Evolutionary conservation across 2,888 invertebrate species (phyloP), one percentile per base, ranked within the genome.

Genomic region (Campoplex capitator): DNA sequence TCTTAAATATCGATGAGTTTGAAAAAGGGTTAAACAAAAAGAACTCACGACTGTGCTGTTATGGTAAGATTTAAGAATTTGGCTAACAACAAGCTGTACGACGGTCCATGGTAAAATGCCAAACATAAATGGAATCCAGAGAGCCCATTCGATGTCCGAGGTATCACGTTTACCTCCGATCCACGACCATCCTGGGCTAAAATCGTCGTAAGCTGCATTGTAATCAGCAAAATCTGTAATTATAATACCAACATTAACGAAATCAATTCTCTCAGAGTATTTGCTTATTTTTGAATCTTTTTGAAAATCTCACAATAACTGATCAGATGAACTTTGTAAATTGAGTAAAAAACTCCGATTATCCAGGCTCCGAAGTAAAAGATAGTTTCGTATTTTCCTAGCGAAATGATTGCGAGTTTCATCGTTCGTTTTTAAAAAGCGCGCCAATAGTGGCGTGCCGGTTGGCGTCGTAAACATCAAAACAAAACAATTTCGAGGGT

Each of bases 131-230:
- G 95, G 95, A 90, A 96, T 95, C 95, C 96, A 97, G 83, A 95
- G 95, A 91, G 94, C 95, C 97, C 97, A 97, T 95, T 97, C 97
- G 91, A 95, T 95, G 94, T 97, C 97, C 32, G 97, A 96, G 38
- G 95, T 94, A 94, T 97, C 97, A 94, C 96, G 96, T 87, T 95
- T 95, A 90, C 95, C 95, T 45, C 94, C 93, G 73, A 96, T 89
- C 90, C 96, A 94, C 13, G 91, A 90, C 96, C 96, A 96, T 51
- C 97, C 96, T 77, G 95, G 93, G 88, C 93, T 93, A 90, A 96
- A 96, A 92, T 96, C 96, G 80, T 93, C 92, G 89, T 95, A 95
- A 65, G 92, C 85, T 91, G 95, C 95, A 62, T 92, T 89, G 89
- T 94, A 94, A 89, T 93, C 89, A 79, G 90, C 84, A 89, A 95